A percentile compares a stretch with the other conserved stretches of the same genome.
phyloP scores from a whole-genome alignment of 2,888 invertebrate species.

The Hydropsyche betteni region DNA sequence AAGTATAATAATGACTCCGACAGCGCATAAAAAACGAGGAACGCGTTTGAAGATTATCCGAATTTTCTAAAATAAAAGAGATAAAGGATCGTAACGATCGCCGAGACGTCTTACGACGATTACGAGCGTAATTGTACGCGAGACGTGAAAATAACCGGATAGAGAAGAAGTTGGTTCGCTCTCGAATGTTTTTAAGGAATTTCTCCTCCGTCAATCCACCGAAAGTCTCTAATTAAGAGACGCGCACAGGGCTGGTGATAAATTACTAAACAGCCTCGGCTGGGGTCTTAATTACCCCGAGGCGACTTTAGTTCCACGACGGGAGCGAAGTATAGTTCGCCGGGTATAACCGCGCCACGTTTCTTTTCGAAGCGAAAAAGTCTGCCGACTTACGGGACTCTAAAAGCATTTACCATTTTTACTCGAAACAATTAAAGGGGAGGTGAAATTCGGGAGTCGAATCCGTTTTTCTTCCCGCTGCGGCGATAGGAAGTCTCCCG shows the following conservation, averaged over 20 bases:
- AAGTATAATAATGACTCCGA: neutral
- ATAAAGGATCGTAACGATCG: neutral
- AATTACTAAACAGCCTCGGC: conserved; percentile 32
- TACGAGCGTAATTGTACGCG: too few relatives aligned
- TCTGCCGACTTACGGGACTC: conserved; percentile 28
- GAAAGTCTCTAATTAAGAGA: conserved; percentile 30
- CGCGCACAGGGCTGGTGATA: conserved; percentile 13
- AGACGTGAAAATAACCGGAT: too few relatives aligned
- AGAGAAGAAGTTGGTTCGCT: neutral
- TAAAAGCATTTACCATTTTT: conserved; percentile 32
- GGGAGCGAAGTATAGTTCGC: conserved; percentile 19
- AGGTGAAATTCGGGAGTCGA: neutral
- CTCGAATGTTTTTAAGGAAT: conserved; percentile 4
- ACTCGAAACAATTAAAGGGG: conserved; percentile 37
- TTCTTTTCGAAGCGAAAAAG: conserved; percentile 12
- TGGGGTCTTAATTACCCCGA: conserved; percentile 35
- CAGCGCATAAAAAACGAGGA: neutral
- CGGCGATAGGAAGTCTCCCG: neutral
- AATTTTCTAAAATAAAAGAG: conserved; percentile 9
- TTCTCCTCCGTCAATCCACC: conserved; percentile 20
- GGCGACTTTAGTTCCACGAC: conserved; percentile 16
- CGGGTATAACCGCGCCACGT: neutral
- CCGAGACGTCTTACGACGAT: too few relatives aligned
- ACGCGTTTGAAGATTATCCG: neutral
- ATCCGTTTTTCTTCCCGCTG: neutral